Base-by-base conservation (phyloP, 2,113 vertebrate species). In the Spizaetus ornatus region DNA sequence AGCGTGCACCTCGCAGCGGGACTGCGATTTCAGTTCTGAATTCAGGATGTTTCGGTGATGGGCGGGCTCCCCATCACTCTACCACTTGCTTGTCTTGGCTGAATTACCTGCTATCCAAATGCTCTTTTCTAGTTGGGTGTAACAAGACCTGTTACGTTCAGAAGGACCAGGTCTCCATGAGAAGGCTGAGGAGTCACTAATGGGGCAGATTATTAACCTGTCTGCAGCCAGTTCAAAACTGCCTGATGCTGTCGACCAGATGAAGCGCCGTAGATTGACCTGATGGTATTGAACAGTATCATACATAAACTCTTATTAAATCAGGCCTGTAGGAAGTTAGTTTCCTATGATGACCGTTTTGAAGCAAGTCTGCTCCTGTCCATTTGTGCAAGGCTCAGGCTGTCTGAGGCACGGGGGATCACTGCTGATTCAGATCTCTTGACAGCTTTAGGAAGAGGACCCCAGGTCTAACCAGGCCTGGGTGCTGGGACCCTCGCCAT, bases 1-100 rank as follows among this genome's bases (percentile, higher is more conserved):
- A 59, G 26, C 3, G 0, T 0, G 0, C 53, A 25, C 21, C 14
- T 32, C 0, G 0, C 42, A 31, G 16, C 4, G 2, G 61, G 43
- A 63, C 34, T 36, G 21, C 1, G 1, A 73, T 31, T 52, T 47
- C 56, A 31, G 42, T 62, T 67, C 71, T 63, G 42, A 69, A 40
- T 63, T 65, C 26, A 43, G 59, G 32, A 65, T 45, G 13, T 27
- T 82, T 56, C 10, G 13, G 26, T 40, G 42, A 43, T 13, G 40
- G 52, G 16, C 2, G 0, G 13, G 12, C n/a, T 70, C n/a, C 45
- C 9, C 1, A 0, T 43, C 78, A 58, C 17, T 59, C 77, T 38
- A 36, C 8, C 43, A 6, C 48, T 69, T 58, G 16, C 42, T 47
- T 59, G 55, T 38, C 55, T 65, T 65, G 48, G 31, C 21, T 25